Evolutionary conservation across 2,113 vertebrate genomes (phyloP).

Genomic region (Xiphias gladius): DNA sequence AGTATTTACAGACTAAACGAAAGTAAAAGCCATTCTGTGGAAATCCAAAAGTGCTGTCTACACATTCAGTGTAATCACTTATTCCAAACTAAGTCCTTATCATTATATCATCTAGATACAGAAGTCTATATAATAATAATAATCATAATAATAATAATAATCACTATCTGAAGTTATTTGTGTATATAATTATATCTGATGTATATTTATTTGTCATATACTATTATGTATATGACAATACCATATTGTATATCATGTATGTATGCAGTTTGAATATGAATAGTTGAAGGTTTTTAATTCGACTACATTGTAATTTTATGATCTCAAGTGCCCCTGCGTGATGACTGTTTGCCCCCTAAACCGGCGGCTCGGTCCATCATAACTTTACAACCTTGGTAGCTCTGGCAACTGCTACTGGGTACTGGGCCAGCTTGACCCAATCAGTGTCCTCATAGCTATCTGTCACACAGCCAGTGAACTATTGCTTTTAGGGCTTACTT

Average conservation of each 20-base stretch:
- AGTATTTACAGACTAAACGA: slow-evolving; percentile 76
- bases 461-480: too few relatives aligned
- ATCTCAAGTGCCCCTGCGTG: too few relatives aligned
- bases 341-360: too few relatives aligned
- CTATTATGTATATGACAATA: neutral
- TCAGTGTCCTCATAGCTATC: too few relatives aligned
- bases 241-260: neutral
- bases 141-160: neutral
- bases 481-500: too few relatives aligned
- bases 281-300: neutral
- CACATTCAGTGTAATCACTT: neutral
- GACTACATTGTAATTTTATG: neutral
- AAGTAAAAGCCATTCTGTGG: slow-evolving; percentile 56
- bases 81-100: neutral
- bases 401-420: too few relatives aligned
- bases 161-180: neutral
- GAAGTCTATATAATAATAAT: neutral
- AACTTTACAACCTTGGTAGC: too few relatives aligned
- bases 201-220: too few relatives aligned
- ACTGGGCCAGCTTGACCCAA: too few relatives aligned
- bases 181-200: neutral
- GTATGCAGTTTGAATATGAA: slow-evolving; percentile 6
- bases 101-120: neutral
- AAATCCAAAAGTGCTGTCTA: slow-evolving; percentile 2
- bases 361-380: too few relatives aligned